phyloP scores from a whole-genome alignment of 2,797 vertebrate genomes.

The Decapterus maruadsi region DNA sequence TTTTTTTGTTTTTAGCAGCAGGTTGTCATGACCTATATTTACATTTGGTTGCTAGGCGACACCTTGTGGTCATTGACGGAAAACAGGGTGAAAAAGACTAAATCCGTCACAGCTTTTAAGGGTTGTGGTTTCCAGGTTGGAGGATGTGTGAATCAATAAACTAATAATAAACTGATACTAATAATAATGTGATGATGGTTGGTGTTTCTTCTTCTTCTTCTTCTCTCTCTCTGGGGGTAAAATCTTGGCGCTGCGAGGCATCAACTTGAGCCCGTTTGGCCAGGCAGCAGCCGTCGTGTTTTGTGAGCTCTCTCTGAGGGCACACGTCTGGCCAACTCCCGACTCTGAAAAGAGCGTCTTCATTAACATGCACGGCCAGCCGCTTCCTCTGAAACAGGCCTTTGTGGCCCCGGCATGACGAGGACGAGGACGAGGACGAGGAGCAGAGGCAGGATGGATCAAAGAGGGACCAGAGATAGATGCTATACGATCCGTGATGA shows the following conservation, averaged over 20 bases:
- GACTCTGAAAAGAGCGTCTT: constrained; percentile 69
- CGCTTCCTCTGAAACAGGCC: constrained; percentile 82
- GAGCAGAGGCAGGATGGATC: constrained; percentile 45
- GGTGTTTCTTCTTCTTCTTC: not conserved
- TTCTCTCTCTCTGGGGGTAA: not conserved
- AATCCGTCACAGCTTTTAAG: no score
- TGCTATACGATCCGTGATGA: not conserved
- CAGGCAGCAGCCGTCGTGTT: constrained; percentile 23
- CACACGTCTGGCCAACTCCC: constrained; percentile 78
- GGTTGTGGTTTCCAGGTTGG: no score
- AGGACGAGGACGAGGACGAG: not conserved
- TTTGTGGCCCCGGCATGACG: constrained; percentile 72
- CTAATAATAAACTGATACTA: no score
- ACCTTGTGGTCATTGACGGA: no score
- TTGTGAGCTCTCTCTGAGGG: constrained; percentile 53
- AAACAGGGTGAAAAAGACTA: no score
- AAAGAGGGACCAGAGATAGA: constrained; percentile 35
- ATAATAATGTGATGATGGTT: no score
- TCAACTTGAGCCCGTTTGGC: constrained; percentile 43
- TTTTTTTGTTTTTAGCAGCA: no score
- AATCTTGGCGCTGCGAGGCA: not conserved
- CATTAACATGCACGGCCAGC: constrained; percentile 82
- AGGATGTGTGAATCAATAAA: no score
- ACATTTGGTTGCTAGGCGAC: no score
- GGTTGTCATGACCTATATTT: no score